Evolutionary conservation across 2,113 vertebrate species (phyloP).

Genomic region (Acinonyx jubatus): DNA sequence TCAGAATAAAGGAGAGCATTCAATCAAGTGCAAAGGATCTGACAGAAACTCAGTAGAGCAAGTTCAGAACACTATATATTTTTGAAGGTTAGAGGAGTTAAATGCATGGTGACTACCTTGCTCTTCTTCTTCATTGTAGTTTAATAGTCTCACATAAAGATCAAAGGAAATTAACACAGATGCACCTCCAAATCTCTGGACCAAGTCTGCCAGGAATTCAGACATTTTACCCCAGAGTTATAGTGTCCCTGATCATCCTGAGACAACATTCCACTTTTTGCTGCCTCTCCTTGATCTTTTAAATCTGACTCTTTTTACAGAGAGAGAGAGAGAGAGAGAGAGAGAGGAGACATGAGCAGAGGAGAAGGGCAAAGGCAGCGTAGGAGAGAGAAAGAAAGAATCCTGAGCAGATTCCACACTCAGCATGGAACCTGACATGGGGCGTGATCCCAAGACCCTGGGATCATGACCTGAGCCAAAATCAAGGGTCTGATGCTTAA

Average conservation of each 20-base stretch:
- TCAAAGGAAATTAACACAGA: not conserved
- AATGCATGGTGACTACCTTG: not conserved
- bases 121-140: not conserved
- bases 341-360: too few species aligned
- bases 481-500: too few species aligned
- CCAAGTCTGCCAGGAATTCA: not conserved
- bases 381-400: too few species aligned
- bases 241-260: not conserved
- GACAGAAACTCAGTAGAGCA: not conserved
- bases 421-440: too few species aligned
- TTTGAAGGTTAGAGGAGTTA: too few species aligned
- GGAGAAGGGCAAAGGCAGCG: too few species aligned
- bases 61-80: too few species aligned
- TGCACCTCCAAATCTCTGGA: not conserved
- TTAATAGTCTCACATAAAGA: not conserved
- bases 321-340: too few species aligned
- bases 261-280: not conserved
- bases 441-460: too few species aligned
- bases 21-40: not conserved
- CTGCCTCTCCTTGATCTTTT: not conserved
- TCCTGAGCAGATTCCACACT: too few species aligned
- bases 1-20: not conserved
- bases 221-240: not conserved
- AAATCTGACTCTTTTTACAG: too few species aligned
- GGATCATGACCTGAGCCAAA: too few species aligned